Evolutionary conservation across 2,797 vertebrate species (phyloP), one percentile per base, ranked within the genome.

Genomic region (Gambelia wislizenii): DNA sequence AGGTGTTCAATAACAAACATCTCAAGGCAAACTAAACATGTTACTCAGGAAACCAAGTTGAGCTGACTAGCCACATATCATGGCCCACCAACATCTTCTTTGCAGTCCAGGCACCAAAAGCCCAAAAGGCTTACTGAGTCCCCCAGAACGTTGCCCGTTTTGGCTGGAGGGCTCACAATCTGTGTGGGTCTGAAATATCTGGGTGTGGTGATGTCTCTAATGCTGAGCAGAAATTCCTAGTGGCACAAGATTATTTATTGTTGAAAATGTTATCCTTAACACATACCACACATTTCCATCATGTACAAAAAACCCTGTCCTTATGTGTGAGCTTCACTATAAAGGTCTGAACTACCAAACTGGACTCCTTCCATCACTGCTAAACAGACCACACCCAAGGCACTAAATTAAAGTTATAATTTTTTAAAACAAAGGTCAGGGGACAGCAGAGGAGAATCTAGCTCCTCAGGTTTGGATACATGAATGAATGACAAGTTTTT

Each of bases 311-410:
- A 36, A 10, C 56, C 36, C 25, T 25, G 42, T 20, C 9, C 27
- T 84, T 61, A 36, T n/a, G 39, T 18, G 16, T 54, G 42, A 30
- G 77, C 52, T 14, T 88, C 87, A 47, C 74, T 75, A 4, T 59
- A 89, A 83, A 92, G 69, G 87, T 92, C 10, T 89, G 92, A 92
- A 91, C 86, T 89, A 90, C 89, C 91, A 88, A 27, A 87, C 89
- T 78, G 76, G 83, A 88, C 69, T 74, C 76, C 87, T 91, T 89
- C 69, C 86, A 91, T 94, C 91, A 91, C 93, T 89, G 90, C 92
- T 95, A 92, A 95, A 88, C 92, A 91, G 94, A 94, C 92, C 90
- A 84, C 90, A 94, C 92, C 92, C 7, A 52, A 86, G 86, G 88
- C 70, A 89, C 59, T 91, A 93, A 95, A 94, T 89, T 86, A 93